Evolutionary conservation across 2,113 vertebrate genomes (phyloP), one percentile per base, ranked within the genome.

Genomic region (pig (Sus scrofa)): DNA sequence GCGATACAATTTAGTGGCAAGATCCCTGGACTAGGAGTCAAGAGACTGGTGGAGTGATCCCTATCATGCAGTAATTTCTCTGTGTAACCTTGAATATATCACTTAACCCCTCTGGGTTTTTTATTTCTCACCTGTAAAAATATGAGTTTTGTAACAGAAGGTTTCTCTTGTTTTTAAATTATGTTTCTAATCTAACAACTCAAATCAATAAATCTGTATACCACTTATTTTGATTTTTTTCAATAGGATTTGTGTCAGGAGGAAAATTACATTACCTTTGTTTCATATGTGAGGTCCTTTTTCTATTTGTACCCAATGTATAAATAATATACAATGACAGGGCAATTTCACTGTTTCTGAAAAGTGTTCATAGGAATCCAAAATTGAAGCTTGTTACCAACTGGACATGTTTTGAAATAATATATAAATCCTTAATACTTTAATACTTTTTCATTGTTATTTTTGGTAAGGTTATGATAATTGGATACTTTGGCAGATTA

Each of bases 311-410:
- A 44, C 56, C 24, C 37, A 90, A 93, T 52, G 30, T 56, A 68
- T 77, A 94, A 95, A 94, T 92, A 87, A 74, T 95, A 20, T 2
- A 88, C 30, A 97, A 88, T 77, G 65, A 96, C 71, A 97, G 19
- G 27, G 50, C 7, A 85, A 83, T 44, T 78, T 95, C 20, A 34
- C 63, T 94, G 20, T 54, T 97, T 89, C 52, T 90, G 52, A 85
- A 85, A 96, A 83, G 30, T 89, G 75, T 44, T 83, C 52, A 94
- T 37, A 84, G 39, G 12, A 96, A 75, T 92, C 26, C 24, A 86
- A 89, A 92, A 44, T 92, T 50, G 39, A 82, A 50, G 18, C 54
- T 77, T 89, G 24, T 86, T 92, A 39, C 26, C 26, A 84, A 62
- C n/a, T 67, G 1, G 9, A 84, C 39, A 92, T 37, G 13, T 56